These are phyloP conservation scores for Takifugu bimaculatus DNA, from an alignment of 2,113 vertebrate species.

Conservation along the genomic window DNA sequence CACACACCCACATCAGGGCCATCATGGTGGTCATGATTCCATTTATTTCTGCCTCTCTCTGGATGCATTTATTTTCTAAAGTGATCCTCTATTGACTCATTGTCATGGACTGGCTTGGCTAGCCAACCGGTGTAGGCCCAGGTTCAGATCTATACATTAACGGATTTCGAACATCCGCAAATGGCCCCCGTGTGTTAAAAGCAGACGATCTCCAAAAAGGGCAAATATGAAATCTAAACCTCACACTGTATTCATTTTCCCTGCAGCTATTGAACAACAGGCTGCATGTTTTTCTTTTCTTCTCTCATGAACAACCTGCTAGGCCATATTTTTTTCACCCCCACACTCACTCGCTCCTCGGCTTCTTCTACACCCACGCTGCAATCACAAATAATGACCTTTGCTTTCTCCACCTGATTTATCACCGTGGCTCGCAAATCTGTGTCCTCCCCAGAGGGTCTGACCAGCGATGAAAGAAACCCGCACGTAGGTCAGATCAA, in stretches of 20 bases:
- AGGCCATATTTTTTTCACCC: conserved; percentile 39
- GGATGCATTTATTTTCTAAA: conserved; percentile 77
- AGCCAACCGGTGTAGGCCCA: conserved; percentile 59
- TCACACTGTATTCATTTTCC: conserved; percentile 33
- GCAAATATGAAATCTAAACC: conserved; percentile 59
- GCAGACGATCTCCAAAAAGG: conserved; percentile 40
- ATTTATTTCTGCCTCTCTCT: conserved; percentile 72
- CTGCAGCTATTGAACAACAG: conserved; percentile 32
- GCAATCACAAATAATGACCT: conserved; percentile 70
- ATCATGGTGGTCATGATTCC: conserved; percentile 68
- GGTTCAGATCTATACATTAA: conserved; percentile 65
- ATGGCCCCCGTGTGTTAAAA: conserved; percentile 52
- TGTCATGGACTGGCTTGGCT: conserved; percentile 70
- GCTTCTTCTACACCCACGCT: conserved; percentile 67
- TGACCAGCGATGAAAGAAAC: conserved; percentile 35
- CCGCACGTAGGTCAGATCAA: conserved; percentile 69
- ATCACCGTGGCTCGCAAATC: conserved; percentile 58
- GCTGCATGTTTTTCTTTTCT: conserved; percentile 35
- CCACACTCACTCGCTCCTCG: conserved; percentile 57
- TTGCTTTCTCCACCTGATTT: conserved; percentile 68
- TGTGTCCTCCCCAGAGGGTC: conserved; percentile 58
- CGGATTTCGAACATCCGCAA: conserved; percentile 57
- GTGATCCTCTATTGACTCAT: conserved; percentile 73
- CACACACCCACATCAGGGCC: conserved; percentile 67
- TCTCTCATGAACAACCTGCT: conserved; percentile 53